A percentile compares a stretch with the other conserved stretches of the same genome.
phyloP scores from a whole-genome alignment of 2,888 invertebrate species.

The Dione vanillae region DNA sequence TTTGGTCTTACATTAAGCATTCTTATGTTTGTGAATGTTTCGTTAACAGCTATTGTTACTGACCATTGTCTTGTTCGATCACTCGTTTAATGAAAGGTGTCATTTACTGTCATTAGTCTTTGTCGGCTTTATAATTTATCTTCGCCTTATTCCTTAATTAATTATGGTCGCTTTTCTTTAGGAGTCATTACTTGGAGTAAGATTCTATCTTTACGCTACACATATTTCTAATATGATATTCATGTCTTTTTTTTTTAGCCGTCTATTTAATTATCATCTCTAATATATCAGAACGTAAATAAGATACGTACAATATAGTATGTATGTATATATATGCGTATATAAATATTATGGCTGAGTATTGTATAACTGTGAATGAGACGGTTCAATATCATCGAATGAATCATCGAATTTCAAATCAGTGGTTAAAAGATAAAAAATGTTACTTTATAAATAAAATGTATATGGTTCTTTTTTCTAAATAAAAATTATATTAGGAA shows the following conservation, averaged over 20 bases:
- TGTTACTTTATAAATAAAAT: too few relatives aligned
- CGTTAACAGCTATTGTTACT: conserved; percentile 37
- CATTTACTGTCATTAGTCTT: conserved; percentile 46
- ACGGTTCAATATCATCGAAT: too few relatives aligned
- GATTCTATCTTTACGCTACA: background rate
- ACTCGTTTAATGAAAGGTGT: conserved; percentile 45
- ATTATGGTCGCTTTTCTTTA: conserved; percentile 39
- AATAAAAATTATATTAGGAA: too few relatives aligned
- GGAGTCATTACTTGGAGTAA: conserved; percentile 20
- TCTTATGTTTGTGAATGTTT: conserved; percentile 23
- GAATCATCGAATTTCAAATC: too few relatives aligned
- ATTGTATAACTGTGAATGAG: too few relatives aligned
- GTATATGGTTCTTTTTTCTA: too few relatives aligned
- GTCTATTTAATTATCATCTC: too few relatives aligned
- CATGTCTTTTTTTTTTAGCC: background rate
- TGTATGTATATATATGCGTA: too few relatives aligned
- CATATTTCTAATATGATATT: conserved; percentile 12
- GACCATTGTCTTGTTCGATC: conserved; percentile 39
- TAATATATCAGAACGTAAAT: too few relatives aligned
- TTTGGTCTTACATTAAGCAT: background rate
- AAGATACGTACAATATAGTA: too few relatives aligned
- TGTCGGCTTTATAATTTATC: conserved; percentile 48
- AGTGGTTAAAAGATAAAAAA: too few relatives aligned
- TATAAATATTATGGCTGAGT: too few relatives aligned
- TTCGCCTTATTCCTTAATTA: conserved; percentile 47